Conservation (phyloP, 2,113 vertebrate species). For the Oncorhynchus mykiss region DNA sequence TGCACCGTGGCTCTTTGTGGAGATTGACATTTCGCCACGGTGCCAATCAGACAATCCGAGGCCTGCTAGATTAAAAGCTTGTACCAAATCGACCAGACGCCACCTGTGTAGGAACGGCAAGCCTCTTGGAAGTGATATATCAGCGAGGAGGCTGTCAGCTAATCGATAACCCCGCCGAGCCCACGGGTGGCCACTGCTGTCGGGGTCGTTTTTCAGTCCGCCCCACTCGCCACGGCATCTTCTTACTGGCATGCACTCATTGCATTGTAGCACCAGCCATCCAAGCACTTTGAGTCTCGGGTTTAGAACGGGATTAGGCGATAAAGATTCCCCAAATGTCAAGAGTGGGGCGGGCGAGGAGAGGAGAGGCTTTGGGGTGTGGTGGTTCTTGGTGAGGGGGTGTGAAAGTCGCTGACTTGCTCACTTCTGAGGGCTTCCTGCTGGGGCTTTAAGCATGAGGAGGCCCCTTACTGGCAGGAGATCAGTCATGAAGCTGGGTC, state of each 20-base stretch:
- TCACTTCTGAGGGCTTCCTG: neutral
- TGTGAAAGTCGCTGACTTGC: neutral
- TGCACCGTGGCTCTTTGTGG: neutral
- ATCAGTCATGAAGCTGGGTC: neutral
- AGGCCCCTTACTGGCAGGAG: neutral
- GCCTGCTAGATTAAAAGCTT: neutral
- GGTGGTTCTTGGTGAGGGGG: neutral
- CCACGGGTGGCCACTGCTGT: neutral
- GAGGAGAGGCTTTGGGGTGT: neutral
- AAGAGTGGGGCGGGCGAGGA: neutral
- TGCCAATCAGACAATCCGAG: neutral
- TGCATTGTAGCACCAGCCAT: neutral
- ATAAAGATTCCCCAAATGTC: constrained; percentile 2
- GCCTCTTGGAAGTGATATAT: constrained; percentile 1
- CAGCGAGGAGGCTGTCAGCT: neutral
- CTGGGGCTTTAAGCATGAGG: neutral
- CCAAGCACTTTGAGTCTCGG: neutral
- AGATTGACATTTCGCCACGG: neutral
- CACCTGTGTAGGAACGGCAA: neutral
- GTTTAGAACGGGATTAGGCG: neutral
- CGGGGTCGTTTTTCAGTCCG: neutral
- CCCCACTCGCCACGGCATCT: neutral
- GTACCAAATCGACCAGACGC: neutral
- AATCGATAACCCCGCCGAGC: neutral
- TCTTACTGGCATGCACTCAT: neutral